Evolutionary conservation across 23 tunicate genomes (phyloP).

Genomic region (Phallusia fumigata): DNA sequence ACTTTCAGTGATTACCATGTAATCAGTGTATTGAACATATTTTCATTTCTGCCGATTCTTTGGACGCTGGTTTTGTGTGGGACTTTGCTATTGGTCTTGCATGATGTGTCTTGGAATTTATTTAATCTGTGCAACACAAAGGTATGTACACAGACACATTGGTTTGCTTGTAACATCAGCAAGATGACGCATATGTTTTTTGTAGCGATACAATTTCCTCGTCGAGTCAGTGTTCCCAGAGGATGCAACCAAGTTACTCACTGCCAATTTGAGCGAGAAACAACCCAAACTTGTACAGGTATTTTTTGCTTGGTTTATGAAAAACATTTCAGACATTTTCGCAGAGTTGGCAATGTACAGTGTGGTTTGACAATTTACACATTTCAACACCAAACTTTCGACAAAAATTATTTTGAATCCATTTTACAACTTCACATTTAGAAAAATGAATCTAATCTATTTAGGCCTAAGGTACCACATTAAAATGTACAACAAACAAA

Average conservation of each 20-base stretch:
- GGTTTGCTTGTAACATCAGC: not conserved
- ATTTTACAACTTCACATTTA: too few relatives aligned
- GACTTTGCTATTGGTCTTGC: slow-evolving; percentile 40
- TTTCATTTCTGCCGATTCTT: slow-evolving; percentile 19
- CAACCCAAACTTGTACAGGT: slow-evolving; percentile 66
- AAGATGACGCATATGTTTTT: not conserved
- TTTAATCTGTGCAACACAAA: slow-evolving; percentile 55
- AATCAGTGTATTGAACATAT: slow-evolving; percentile 42
- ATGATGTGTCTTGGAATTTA: slow-evolving; percentile 58
- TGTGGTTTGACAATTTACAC: not conserved
- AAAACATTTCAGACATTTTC: not conserved
- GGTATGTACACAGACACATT: not conserved
- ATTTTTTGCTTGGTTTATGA: not conserved
- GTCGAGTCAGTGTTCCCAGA: slow-evolving; percentile 78
- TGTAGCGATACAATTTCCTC: slow-evolving; percentile 39
- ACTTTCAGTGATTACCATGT: slow-evolving; percentile 47
- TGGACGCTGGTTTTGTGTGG: slow-evolving; percentile 68
- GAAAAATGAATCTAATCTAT: too few relatives aligned
- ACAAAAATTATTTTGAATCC: too few relatives aligned
- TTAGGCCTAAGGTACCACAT: not conserved
- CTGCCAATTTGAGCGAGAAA: slow-evolving; percentile 29
- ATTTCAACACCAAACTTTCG: not conserved
- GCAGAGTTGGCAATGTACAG: not conserved
- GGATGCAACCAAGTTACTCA: slow-evolving; percentile 43
- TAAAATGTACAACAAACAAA: not conserved